Base-by-base conservation (phyloP, 2,888 invertebrate genomes). In the Caenorhabditis drosophilae region DNA sequence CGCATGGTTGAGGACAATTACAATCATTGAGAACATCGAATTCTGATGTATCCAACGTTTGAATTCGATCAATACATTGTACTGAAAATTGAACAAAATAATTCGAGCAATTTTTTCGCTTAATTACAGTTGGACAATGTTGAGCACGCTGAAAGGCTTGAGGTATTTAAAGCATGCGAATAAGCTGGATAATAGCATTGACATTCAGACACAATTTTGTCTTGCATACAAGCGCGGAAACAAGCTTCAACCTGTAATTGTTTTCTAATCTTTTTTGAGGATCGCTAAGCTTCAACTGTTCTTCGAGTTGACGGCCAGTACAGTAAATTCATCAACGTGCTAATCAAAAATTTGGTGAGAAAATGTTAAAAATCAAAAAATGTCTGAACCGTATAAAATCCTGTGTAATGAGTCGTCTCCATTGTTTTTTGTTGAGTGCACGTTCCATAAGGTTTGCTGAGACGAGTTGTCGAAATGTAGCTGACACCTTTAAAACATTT, bases 151-250 rank as follows among this genome's bases (percentile, higher is more conserved):
- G 48, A 44, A n/a, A 41, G 57, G 22, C 54, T 45, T 4, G 63
- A 54, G 1, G 63, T 64, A 22, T 70, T 60, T 1, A 27, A 53
- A 0, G 73, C 68, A 46, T 67, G 67, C 4, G 75, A 54, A 52
- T 71, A 78, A 1, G 73, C 56, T 2, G 81, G 81, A 53, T 81
- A 79, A 57, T 75, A 77, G 70, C 85, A 85, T n/a, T 72, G 72
- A 68, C 85, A 85, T 44, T 70, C 46, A 4, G 52, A 47, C 0
- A 79, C 66, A 12, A 84, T 74, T 42, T 74, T 70, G 40, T 74
- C 69, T 62, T 85, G 85, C 45, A 77, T 61, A 64, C 85, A 85
- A 11, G 82, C 81, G 54, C 84, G 84, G 52, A 84, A 73, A 67
- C 85, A 85, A 0, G 84, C 83, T 67, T 84, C 78, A 27, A 82